Evolutionary conservation across 1,140 invertebrate genomes (phyloP).

Genomic region (Trichonephila inaurata): DNA sequence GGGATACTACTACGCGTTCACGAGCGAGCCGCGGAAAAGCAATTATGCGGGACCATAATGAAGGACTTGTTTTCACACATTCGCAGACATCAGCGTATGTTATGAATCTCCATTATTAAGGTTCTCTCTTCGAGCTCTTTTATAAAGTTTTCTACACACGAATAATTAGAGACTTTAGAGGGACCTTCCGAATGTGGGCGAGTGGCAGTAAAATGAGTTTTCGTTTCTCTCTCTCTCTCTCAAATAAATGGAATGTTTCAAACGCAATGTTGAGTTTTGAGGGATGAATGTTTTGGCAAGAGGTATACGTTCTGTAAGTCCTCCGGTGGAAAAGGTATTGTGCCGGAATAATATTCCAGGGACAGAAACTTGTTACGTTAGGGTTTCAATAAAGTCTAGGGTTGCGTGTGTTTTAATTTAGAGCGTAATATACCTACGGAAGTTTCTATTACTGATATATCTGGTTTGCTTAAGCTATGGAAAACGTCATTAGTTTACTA

Average conservation of each 20-base stretch:
- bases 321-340: background rate
- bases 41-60: background rate
- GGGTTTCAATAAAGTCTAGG: too few species aligned
- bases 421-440: too few species aligned
- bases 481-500: too few species aligned
- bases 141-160: background rate
- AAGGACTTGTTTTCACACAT: slow-evolving; percentile 28
- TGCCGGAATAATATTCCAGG: background rate
- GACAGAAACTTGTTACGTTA: background rate
- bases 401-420: too few species aligned
- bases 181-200: background rate
- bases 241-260: background rate
- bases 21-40: background rate
- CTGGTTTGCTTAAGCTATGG: too few species aligned
- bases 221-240: background rate
- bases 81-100: background rate
- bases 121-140: background rate
- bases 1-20: background rate
- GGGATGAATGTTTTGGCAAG: background rate
- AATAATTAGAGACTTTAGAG: slow-evolving; percentile 12
- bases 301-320: background rate
- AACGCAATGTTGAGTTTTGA: background rate
- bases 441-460: too few species aligned
- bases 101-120: background rate
- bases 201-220: background rate